Conservation (phyloP, 2,888 invertebrate genomes). For the Timema cristinae region DNA sequence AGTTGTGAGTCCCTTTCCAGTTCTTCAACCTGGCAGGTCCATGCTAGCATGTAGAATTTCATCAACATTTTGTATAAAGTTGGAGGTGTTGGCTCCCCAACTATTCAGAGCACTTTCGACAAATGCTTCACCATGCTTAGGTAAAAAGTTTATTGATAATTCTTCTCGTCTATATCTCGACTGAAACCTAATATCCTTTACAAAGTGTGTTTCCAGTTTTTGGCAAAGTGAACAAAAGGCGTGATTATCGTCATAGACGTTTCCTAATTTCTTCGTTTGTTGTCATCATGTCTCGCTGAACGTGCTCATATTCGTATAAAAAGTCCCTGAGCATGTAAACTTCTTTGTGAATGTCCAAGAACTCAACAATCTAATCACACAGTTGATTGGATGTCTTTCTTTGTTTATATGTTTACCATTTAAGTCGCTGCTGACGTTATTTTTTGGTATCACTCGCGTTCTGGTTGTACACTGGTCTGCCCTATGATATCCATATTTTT, state of each 20-base stretch:
- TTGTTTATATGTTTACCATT: background rate
- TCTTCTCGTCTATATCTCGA: background rate
- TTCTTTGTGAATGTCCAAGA: no score
- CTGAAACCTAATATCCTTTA: background rate
- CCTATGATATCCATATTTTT: background rate
- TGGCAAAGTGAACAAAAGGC: background rate
- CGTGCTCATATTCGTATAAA: background rate
- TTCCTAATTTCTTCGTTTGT: background rate
- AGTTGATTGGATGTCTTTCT: background rate
- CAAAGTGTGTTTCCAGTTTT: slow-evolving; percentile 1
- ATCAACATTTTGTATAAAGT: background rate
- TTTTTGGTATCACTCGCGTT: background rate
- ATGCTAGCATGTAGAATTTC: background rate
- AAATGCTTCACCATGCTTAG: background rate
- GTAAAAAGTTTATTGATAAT: background rate
- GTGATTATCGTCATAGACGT: background rate
- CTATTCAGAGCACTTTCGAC: background rate
- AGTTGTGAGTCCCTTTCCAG: no score
- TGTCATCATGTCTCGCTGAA: background rate
- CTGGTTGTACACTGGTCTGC: background rate
- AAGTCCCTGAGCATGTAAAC: background rate
- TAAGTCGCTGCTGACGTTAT: background rate
- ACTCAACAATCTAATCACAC: background rate
- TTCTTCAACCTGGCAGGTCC: no score
- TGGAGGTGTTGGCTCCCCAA: background rate